Conservation (phyloP, 2,797 vertebrate species). For the Poeciliopsis turneri region DNA sequence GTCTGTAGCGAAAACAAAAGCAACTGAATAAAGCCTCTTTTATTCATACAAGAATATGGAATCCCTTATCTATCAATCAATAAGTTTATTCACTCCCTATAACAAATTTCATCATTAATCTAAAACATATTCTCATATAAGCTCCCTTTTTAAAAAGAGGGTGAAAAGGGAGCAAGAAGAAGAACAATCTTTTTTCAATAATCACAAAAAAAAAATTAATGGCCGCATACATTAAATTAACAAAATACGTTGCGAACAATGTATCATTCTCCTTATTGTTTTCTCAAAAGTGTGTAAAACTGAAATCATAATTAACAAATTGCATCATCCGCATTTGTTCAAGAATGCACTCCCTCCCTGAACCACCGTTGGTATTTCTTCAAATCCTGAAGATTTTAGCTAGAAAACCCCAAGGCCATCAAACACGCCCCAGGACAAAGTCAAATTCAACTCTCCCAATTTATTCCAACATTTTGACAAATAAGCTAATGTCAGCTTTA, state of each 20-base stretch:
- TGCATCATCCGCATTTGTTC: neutral
- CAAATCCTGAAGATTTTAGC: neutral
- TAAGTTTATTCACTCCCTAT: too few species aligned
- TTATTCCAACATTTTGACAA: neutral
- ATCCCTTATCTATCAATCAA: neutral
- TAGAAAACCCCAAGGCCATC: neutral
- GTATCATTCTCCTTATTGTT: too few species aligned
- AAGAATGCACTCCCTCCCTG: neutral
- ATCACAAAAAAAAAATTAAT: too few species aligned
- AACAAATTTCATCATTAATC: neutral
- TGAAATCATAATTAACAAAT: neutral
- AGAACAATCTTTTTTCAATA: too few species aligned
- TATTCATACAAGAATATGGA: constrained; percentile 19
- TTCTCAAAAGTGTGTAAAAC: too few species aligned
- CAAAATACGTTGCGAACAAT: neutral
- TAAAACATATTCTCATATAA: too few species aligned
- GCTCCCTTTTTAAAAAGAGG: too few species aligned
- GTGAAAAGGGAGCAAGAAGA: too few species aligned
- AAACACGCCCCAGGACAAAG: neutral
- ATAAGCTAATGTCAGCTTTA: constrained; percentile 7
- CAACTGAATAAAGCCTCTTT: constrained; percentile 14
- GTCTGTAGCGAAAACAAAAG: constrained; percentile 20
- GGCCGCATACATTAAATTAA: neutral
- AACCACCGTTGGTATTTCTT: neutral
- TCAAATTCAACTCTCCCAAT: neutral